phyloP scores from a whole-genome alignment of 1,140 invertebrate species.

The Saccostrea echinata region DNA sequence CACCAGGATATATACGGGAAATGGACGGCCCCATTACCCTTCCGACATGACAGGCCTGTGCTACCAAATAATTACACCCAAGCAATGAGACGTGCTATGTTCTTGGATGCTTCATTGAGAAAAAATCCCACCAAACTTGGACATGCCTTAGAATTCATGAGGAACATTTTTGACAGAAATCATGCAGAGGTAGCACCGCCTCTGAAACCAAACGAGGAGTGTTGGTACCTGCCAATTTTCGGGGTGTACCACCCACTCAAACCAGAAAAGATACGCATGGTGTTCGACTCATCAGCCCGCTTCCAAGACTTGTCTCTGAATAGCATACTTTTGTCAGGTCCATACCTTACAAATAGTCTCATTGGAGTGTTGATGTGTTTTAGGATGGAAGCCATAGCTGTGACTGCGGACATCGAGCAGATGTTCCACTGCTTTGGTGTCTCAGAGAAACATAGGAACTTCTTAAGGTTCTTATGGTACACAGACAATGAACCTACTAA shows the following conservation, averaged over 20 bases:
- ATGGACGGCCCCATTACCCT: slow-evolving; percentile 45
- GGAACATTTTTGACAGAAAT: slow-evolving; percentile 44
- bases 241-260: too few species aligned
- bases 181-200: slow-evolving; percentile 18
- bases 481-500: background rate
- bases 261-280: too few species aligned
- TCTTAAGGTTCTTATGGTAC: background rate
- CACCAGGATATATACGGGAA: background rate
- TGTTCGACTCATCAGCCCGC: too few species aligned
- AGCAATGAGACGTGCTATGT: slow-evolving; percentile 41
- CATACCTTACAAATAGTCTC: slow-evolving; percentile 48
- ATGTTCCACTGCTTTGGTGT: background rate
- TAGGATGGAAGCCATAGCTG: background rate
- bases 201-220: too few species aligned
- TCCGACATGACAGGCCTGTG: background rate
- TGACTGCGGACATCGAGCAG: background rate
- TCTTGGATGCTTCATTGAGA: background rate
- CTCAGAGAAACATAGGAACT: background rate
- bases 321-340: too few species aligned
- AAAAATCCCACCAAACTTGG: slow-evolving; percentile 21
- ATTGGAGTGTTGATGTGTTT: slow-evolving; percentile 56
- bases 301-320: too few species aligned
- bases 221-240: too few species aligned
- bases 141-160: slow-evolving; percentile 59
- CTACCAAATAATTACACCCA: background rate